Percentiles rank a stretch among this genome's conserved stretches.
Evolutionary conservation across 2,797 vertebrate genomes (phyloP).

Genomic region (Pristis pectinata): DNA sequence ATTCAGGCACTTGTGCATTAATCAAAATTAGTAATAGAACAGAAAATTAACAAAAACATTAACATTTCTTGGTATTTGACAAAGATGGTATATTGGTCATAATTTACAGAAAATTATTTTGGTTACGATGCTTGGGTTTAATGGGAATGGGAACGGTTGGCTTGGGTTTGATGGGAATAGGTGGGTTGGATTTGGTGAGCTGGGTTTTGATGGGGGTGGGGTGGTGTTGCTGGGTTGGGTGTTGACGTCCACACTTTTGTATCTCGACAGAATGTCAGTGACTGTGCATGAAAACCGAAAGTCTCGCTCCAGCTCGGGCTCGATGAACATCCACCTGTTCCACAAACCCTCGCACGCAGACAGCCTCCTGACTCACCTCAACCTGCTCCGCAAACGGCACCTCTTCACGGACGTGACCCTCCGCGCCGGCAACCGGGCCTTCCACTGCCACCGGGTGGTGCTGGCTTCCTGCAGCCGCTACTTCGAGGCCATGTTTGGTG

Average conservation of each 20-base stretch:
- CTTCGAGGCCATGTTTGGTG: slow-evolving; percentile 76
- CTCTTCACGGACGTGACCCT: slow-evolving; percentile 73
- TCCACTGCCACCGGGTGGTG: slow-evolving; percentile 73
- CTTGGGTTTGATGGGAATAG: too few species aligned
- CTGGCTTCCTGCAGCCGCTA: slow-evolving; percentile 75
- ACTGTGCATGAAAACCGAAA: slow-evolving; percentile 77
- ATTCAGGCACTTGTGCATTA: too few species aligned
- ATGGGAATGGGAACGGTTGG: too few species aligned
- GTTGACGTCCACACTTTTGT: neutral
- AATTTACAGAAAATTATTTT: too few species aligned
- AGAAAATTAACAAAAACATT: too few species aligned
- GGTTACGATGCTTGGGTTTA: too few species aligned
- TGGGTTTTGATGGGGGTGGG: too few species aligned
- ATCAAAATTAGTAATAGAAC: too few species aligned
- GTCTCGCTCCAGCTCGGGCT: slow-evolving; percentile 74
- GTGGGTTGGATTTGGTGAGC: too few species aligned
- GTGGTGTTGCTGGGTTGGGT: too few species aligned
- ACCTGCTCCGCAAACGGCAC: slow-evolving; percentile 66
- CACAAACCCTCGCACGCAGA: slow-evolving; percentile 75
- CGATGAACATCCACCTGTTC: slow-evolving; percentile 79
- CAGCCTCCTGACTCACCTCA: slow-evolving; percentile 74
- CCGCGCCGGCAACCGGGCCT: slow-evolving; percentile 62
- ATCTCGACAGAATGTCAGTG: slow-evolving; percentile 62
- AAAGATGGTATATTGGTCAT: too few species aligned
- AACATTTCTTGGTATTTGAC: too few species aligned